phyloP scores from a whole-genome alignment of 1,140 invertebrate genomes.

The Agraylea sexmaculata region DNA sequence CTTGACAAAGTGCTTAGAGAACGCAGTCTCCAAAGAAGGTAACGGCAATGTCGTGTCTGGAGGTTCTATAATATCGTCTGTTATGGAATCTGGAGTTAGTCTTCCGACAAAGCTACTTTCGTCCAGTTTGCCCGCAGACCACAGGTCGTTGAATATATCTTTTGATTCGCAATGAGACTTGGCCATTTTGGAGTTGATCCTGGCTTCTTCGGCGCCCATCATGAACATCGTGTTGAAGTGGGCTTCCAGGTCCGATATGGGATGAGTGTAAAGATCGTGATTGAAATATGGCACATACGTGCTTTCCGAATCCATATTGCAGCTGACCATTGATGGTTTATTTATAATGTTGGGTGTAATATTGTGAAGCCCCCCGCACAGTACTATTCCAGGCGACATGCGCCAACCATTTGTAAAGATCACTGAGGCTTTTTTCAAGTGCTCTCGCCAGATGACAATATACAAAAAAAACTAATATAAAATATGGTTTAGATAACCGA shows the following conservation, averaged over 20 bases:
- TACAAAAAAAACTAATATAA: no score
- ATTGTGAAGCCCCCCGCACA: no score
- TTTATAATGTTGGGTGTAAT: no score
- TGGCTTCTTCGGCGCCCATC: conserved; percentile 19
- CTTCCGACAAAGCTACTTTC: conserved; percentile 12
- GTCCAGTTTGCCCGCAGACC: no score
- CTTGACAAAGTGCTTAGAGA: conserved; percentile 35
- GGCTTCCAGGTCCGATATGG: conserved; percentile 18
- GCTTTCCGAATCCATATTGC: no score
- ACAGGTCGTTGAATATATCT: conserved; percentile 9
- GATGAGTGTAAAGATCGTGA: conserved; percentile 5
- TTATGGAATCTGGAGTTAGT: conserved; percentile 29
- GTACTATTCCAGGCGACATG: no score
- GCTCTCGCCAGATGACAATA: no score
- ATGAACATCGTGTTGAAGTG: conserved; percentile 22
- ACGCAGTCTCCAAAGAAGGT: conserved; percentile 37
- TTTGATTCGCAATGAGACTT: conserved; percentile 4
- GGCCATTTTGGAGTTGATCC: neutral
- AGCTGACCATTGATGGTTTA: no score
- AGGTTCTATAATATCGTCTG: conserved; percentile 29
- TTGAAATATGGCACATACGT: no score
- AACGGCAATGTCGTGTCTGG: conserved; percentile 26
- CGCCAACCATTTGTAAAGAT: no score
- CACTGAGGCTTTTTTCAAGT: no score
- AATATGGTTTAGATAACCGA: no score